A percentile compares a stretch with the other conserved stretches of the same genome.
Evolutionary conservation across 1,140 invertebrate genomes (phyloP).

Genomic region (Zaprionus vittiger): DNA sequence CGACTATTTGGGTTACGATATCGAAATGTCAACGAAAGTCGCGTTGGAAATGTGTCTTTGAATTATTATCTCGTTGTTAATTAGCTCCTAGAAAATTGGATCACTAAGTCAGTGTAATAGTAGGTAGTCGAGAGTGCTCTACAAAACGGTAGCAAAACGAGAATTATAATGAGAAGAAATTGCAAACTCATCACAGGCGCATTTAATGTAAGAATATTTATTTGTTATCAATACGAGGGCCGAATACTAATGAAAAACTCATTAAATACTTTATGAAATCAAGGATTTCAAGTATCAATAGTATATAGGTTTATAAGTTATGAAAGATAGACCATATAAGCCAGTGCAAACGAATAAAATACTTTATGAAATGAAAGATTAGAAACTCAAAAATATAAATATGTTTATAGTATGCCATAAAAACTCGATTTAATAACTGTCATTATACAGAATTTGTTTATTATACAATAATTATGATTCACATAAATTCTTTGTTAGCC

Average conservation of each 20-base stretch:
- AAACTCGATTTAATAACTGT: slow-evolving; percentile 4
- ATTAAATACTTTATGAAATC: too few species aligned
- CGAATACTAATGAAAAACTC: too few species aligned
- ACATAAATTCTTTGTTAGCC: neutral
- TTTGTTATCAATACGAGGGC: too few species aligned
- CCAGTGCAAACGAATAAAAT: neutral
- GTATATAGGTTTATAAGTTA: neutral
- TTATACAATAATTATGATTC: neutral
- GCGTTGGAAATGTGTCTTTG: slow-evolving; percentile 4
- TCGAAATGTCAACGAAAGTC: slow-evolving; percentile 30
- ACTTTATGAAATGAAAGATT: neutral
- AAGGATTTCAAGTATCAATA: neutral
- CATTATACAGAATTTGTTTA: neutral
- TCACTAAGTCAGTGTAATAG: slow-evolving; percentile 6
- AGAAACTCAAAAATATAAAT: neutral
- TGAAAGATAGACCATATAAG: neutral
- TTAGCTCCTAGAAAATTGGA: neutral
- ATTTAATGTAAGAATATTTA: too few species aligned
- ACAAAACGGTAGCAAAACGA: neutral
- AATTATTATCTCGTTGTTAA: neutral
- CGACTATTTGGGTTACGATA: slow-evolving; percentile 25
- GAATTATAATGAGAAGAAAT: neutral
- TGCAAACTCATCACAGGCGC: too few species aligned
- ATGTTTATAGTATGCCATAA: neutral
- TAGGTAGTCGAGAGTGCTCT: neutral